These are phyloP conservation scores for Cheilosia scutellata DNA, from an alignment of 2,888 invertebrate species.

Conservation along the genomic window DNA sequence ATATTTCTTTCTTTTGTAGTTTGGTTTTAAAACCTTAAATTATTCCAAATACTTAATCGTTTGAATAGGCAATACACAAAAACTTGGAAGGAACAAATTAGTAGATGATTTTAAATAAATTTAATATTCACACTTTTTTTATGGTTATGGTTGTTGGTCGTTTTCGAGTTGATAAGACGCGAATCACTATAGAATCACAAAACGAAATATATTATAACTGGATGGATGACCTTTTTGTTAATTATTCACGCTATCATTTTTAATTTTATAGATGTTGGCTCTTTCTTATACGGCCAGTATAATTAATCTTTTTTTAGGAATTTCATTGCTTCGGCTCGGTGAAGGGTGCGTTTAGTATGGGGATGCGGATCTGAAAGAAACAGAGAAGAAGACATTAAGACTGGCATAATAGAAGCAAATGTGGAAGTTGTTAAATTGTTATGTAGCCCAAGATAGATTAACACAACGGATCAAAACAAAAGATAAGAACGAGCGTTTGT, in stretches of 20 bases:
- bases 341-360: conserved; percentile 42
- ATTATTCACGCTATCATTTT: conserved; percentile 71
- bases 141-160: conserved; percentile 2
- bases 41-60: conserved; percentile 51
- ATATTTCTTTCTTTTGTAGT: conserved; percentile 9
- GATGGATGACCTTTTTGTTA: conserved; percentile 67
- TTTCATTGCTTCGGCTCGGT: conserved; percentile 34
- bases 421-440: background rate
- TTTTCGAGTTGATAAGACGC: conserved; percentile 47
- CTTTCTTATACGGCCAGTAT: conserved; percentile 38
- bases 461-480: too few species aligned
- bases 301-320: conserved; percentile 61
- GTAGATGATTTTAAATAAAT: conserved; percentile 44
- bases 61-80: conserved; percentile 38
- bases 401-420: conserved; percentile 22
- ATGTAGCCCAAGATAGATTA: too few species aligned
- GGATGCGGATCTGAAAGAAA: conserved; percentile 53
- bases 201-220: conserved; percentile 54
- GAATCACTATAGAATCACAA: conserved; percentile 53
- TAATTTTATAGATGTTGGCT: conserved; percentile 38
- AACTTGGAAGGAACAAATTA: conserved; percentile 8
- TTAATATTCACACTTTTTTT: conserved; percentile 32
- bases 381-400: conserved; percentile 1
- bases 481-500: too few species aligned
- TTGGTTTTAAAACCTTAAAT: conserved; percentile 39